Evolutionary conservation across 2,797 vertebrate species (phyloP), one percentile per base, ranked within the genome.

Genomic region (Selene dorsalis): DNA sequence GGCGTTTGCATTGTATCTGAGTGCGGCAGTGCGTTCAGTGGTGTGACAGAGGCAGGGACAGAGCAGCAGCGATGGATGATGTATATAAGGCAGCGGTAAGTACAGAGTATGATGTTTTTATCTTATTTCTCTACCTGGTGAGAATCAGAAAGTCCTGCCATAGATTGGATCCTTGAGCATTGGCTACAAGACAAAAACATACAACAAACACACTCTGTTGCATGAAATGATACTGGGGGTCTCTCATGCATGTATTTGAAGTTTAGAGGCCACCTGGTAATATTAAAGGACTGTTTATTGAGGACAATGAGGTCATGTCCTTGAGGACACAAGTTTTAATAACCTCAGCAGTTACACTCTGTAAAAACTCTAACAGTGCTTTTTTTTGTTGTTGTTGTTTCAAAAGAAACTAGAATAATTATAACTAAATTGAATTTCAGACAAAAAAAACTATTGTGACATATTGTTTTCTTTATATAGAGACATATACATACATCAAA

Each of bases 41-140:
- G 83, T 78, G 84, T 72, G 83, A 75, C 68, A 64, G 61, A 82
- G 63, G 66, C 73, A 77, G 63, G 75, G 84, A 67, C 71, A 56
- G 74, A 82, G 24, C 87, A 48, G 86, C 82, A 94, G 89, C 79
- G 89, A 96, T 96, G 95, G 95, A 96, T 95, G 95, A 96, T 79
- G 95, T 96, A 20, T 96, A 96, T 85, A 96, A 96, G 93, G 95
- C 95, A 90, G 95, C 95, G 87, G 95, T 96, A 86, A 95, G 95
- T 94, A 82, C 61, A 58, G 18, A 66, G 24, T 56, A 17, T 22
- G 17, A 43, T 48, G 9, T 59, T 4, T 6, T 52, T 52, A 16
- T 41, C 35, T 59, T 30, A 55, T 62, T 58, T 62, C 22, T 70
- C 12, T 50, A 32, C 47, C 28, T 55, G 50, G 41, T 41, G 16